Conservation (phyloP, 2,888 invertebrate genomes). For the Heliconius charithonia region DNA sequence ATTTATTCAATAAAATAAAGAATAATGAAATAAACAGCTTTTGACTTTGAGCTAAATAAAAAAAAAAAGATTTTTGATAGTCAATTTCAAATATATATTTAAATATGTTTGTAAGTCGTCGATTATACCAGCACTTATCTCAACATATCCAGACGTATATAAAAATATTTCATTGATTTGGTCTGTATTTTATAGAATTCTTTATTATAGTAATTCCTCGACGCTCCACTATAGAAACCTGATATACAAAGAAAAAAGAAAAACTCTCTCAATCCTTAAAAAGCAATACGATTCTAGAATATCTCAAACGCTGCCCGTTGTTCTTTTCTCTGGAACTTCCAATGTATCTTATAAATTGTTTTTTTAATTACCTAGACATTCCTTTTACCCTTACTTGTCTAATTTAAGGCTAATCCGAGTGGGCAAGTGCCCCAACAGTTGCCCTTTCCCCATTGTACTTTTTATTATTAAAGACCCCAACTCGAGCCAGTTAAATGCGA, state of each 20-base stretch:
- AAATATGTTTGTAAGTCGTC: too few relatives aligned
- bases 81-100: too few relatives aligned
- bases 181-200: background rate
- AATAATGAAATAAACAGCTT: too few relatives aligned
- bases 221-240: background rate
- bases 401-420: conserved; percentile 56
- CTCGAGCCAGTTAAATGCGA: conserved; percentile 43
- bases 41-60: too few relatives aligned
- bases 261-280: conserved; percentile 37
- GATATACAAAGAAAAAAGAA: conserved; percentile 18
- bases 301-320: conserved; percentile 41
- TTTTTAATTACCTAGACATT: conserved; percentile 71
- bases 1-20: too few relatives aligned
- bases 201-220: background rate
- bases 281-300: conserved; percentile 40
- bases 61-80: too few relatives aligned
- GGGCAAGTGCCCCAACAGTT: conserved; percentile 51
- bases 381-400: conserved; percentile 64
- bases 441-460: conserved; percentile 53
- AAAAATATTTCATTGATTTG: background rate
- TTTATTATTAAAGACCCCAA: conserved; percentile 53
- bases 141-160: background rate
- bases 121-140: background rate
- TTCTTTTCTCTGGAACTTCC: conserved; percentile 43
- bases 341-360: conserved; percentile 63